Base-by-base conservation (phyloP, 2,113 vertebrate genomes). In the Apistogramma diplotaenia region DNA sequence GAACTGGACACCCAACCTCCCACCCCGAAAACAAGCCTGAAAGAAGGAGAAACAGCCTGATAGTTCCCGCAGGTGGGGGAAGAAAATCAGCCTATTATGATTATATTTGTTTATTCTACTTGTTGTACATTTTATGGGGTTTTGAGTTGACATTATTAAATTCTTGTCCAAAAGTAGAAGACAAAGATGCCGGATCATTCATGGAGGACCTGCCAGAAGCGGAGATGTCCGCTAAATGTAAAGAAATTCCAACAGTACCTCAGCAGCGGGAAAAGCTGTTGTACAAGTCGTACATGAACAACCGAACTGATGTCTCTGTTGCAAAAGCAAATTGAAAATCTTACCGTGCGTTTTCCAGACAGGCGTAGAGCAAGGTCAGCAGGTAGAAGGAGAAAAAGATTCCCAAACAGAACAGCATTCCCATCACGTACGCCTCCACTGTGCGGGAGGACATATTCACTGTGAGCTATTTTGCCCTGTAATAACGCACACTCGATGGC, bases 341-440 rank as follows among this genome's bases (percentile, higher is more conserved):
- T 93, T 92, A 99, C 98, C 96, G 94, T 93, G 95, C 97, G 90
- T 94, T 96, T 92, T 99, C 96, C 93, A 98, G 88, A 76, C 98
- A 99, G 88, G 96, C 95, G 49, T 97, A 91, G 61, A 98, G 84
- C 86, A 99, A 81, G 0, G 97, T 97, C 76, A 99, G 90, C 61
- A 98, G 55, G 56, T 99, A 99, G 94, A 99, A 97, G 77, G 97
- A 97, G 43, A 99, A 94, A 94, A 99, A 99, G 91, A 99, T 97
- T 1, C 97, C 97, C 79, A 98, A 93, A 86, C 97, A 97, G 92
- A 99, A 98, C 58, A 99, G 93, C 92, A 98, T 95, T 1, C 97
- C 98, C 21, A 95, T 94, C 33, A 98, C 94, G 0, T 99, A 99
- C 72, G 95, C 96, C 59, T 96, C 95, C 0, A 94, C 98, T 99